Base-by-base conservation (phyloP, 2,797 vertebrate species). In the Eptatretus atami region DNA sequence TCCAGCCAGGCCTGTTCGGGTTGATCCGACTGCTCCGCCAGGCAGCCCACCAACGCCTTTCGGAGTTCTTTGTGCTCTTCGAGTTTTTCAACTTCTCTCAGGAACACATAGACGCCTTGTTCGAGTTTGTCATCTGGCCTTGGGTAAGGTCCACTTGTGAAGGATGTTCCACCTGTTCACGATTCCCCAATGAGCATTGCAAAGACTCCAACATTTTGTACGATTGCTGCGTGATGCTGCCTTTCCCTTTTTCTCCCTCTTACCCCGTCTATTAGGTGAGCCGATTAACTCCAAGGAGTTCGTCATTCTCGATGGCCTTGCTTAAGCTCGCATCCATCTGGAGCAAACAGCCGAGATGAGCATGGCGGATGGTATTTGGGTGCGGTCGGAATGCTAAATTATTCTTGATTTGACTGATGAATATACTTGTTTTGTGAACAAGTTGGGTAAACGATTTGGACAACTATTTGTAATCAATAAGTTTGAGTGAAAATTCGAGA, bases 21-120 rank as follows among this genome's bases (percentile, higher is more conserved):
- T 86, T 82, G 24, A 72, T 98, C 71, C 96, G 93, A 76, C 84
- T 90, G 74, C 73, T 98, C 70, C 78, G 90, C 69, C 80, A 81
- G 53, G 77, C 95, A 54, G 83, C 84, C 13, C 74, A 90, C 68
- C 80, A 84, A 70, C 81, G 80, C 69, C 72, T 92, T 66, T 77
- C 72, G 11, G 80, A 84, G 60, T 94, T 93, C 72, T 94, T 98
- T 65, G 76, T 80, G 55, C 74, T 75, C 65, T 82, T 85, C 64
- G 85, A 94, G 66, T 79, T 72, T 1, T 86, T 86, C 72, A 73
- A 53, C 65, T 96, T 88, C 71, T 80, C 69, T 53, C 66, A 71
- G 2, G 83, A 86, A 64, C 85, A 98, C 72, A 73, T 85, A n/a
- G 82, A 96, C 31, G 86, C 76, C 0, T 73, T 88, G 64, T 94